phyloP scores from a whole-genome alignment of 2,113 vertebrate genomes.

The Platichthys stellatus region DNA sequence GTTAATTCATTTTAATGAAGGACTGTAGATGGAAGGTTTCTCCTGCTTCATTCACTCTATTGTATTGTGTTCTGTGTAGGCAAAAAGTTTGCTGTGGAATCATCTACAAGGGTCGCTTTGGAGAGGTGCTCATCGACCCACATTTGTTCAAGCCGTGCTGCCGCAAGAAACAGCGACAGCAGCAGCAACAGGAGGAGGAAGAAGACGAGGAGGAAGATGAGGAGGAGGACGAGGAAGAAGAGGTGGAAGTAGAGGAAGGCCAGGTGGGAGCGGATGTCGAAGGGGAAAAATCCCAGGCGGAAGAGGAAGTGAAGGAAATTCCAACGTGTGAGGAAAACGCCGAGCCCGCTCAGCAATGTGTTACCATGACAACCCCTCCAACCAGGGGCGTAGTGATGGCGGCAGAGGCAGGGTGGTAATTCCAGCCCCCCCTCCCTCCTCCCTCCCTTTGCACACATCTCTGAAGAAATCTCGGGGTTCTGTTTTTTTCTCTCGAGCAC shows the following conservation, averaged over 20 bases:
- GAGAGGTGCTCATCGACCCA: constrained; percentile 97
- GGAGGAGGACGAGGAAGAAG: constrained; percentile 61
- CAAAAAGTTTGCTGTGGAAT: constrained; percentile 98
- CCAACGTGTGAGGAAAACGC: constrained; percentile 40
- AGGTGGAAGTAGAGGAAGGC: constrained; percentile 73
- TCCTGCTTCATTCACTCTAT: not conserved
- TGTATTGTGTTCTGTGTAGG: constrained; percentile 71
- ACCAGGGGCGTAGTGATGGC: constrained; percentile 39
- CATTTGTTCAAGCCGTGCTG: constrained; percentile 99
- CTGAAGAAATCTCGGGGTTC: constrained; percentile 65
- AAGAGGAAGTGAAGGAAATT: constrained; percentile 65
- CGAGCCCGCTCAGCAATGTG: constrained; percentile 55
- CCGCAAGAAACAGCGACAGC: constrained; percentile 85
- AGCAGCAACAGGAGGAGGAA: constrained; percentile 70
- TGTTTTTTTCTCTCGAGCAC: constrained; percentile 46
- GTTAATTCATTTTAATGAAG: too few species aligned
- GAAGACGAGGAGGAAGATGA: constrained; percentile 59
- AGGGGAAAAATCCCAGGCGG: constrained; percentile 63
- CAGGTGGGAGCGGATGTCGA: constrained; percentile 41
- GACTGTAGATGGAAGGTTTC: too few species aligned
- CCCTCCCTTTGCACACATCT: constrained; percentile 37
- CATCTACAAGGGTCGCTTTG: constrained; percentile 97
- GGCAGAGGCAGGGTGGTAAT: constrained; percentile 67
- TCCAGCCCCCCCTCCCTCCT: not conserved
- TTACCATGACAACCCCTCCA: constrained; percentile 51